phyloP scores from a whole-genome alignment of 2,113 vertebrate genomes.

The Eretmochelys imbricata region DNA sequence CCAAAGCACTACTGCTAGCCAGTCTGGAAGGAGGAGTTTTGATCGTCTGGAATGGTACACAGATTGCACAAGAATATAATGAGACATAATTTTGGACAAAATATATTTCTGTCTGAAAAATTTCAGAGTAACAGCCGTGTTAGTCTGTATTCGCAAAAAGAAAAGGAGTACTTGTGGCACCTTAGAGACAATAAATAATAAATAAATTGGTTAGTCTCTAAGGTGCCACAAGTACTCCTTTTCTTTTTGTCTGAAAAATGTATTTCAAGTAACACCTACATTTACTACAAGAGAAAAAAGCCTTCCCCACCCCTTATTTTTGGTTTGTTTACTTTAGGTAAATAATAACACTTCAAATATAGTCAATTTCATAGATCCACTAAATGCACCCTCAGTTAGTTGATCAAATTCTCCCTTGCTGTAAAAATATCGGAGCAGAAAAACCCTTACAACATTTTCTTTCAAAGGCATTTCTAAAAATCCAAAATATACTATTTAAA shows the following conservation, averaged over 20 bases:
- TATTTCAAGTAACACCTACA: background rate
- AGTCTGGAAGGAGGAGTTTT: background rate
- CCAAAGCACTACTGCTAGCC: background rate
- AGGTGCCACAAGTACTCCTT: too few species aligned
- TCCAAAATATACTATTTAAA: background rate
- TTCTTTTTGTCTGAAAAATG: too few species aligned
- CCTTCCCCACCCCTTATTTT: background rate
- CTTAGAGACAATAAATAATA: too few species aligned
- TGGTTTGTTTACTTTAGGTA: background rate
- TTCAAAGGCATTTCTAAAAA: rapidly evolving
- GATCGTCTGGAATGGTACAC: background rate
- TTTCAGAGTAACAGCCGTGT: too few species aligned
- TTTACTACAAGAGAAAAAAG: background rate
- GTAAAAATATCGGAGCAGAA: background rate
- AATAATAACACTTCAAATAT: background rate
- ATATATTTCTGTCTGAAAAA: too few species aligned
- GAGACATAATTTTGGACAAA: background rate
- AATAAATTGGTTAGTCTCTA: too few species aligned
- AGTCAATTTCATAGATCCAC: background rate
- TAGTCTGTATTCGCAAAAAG: too few species aligned
- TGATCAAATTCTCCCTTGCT: background rate
- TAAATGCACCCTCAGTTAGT: background rate
- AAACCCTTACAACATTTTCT: rapidly evolving
- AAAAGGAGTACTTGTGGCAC: too few species aligned
- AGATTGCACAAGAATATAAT: background rate